Evolutionary conservation across 2,797 vertebrate species (phyloP).

Genomic region (Macrochelys suwanniensis): DNA sequence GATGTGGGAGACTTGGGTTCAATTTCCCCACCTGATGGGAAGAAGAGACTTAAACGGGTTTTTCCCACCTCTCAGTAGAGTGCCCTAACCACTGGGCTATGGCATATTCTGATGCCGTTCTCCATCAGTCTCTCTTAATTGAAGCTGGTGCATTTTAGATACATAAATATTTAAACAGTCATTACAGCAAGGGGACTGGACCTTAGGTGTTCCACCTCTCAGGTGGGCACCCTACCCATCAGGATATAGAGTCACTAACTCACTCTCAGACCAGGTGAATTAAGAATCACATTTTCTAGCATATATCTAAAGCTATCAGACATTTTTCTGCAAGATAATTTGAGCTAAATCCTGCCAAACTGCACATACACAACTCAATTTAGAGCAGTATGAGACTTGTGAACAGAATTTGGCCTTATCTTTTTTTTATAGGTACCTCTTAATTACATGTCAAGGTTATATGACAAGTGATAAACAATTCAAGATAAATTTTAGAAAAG

Average conservation of each 20-base stretch:
- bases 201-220: not conserved
- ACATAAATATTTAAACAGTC: not conserved
- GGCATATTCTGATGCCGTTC: not conserved
- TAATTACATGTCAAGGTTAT: not conserved
- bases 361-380: constrained; percentile 18
- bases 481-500: not conserved
- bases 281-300: not conserved
- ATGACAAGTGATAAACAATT: constrained; percentile 16
- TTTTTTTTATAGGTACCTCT: not conserved
- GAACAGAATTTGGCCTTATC: not conserved
- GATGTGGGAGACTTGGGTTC: not conserved
- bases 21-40: not conserved
- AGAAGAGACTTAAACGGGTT: not conserved
- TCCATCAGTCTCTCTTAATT: not conserved
- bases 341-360: constrained; percentile 14
- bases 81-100: not conserved
- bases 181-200: not conserved
- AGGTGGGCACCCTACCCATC: not conserved
- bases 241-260: not conserved
- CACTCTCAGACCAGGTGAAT: not conserved
- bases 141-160: not conserved
- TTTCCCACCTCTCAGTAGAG: not conserved
- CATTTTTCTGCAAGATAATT: not conserved
- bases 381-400: constrained; percentile 31
- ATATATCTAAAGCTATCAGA: not conserved